A percentile compares a stretch with the other conserved stretches of the same genome.
Evolutionary conservation across 2,888 invertebrate genomes (phyloP).

Genomic region (Pediacus dermestoides): DNA sequence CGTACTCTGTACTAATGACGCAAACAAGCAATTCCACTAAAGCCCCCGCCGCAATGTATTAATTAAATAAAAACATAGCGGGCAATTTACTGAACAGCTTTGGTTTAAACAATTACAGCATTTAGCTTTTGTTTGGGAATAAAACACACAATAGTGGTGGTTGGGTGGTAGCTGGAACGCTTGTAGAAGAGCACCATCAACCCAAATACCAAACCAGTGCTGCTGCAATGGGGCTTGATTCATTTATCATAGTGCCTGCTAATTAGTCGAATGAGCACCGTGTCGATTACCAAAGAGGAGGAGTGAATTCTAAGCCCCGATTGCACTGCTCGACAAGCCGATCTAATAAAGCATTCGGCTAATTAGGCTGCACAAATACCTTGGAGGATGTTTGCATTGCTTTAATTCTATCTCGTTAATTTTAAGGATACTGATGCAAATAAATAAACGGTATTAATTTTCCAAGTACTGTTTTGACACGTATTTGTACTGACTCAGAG

Average conservation of each 20-base stretch:
- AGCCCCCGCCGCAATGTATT: constrained; percentile 24
- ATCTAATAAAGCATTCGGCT: constrained; percentile 25
- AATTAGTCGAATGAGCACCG: constrained; percentile 25
- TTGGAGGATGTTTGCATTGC: constrained; percentile 13
- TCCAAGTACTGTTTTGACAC: no score
- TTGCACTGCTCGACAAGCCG: constrained; percentile 15
- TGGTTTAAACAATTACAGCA: constrained; percentile 28
- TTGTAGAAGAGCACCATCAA: not conserved
- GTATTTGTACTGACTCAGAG: no score
- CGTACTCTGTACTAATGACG: no score
- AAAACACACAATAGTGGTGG: constrained; percentile 15
- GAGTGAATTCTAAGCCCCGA: constrained; percentile 20
- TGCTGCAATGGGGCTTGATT: constrained; percentile 17
- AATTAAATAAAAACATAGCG: constrained; percentile 33
- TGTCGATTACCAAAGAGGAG: constrained; percentile 26
- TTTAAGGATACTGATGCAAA: no score
- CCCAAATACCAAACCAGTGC: constrained; percentile 7
- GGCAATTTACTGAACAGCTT: constrained; percentile 29
- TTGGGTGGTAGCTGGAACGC: not conserved
- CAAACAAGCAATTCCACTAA: constrained; percentile 10
- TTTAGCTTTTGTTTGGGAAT: constrained; percentile 26
- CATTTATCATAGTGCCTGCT: constrained; percentile 27
- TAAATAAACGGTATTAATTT: no score
- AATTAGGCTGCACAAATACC: constrained; percentile 26
- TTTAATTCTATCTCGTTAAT: no score